phyloP scores from a whole-genome alignment of 2,113 vertebrate genomes.

The Arothron firmamentum region DNA sequence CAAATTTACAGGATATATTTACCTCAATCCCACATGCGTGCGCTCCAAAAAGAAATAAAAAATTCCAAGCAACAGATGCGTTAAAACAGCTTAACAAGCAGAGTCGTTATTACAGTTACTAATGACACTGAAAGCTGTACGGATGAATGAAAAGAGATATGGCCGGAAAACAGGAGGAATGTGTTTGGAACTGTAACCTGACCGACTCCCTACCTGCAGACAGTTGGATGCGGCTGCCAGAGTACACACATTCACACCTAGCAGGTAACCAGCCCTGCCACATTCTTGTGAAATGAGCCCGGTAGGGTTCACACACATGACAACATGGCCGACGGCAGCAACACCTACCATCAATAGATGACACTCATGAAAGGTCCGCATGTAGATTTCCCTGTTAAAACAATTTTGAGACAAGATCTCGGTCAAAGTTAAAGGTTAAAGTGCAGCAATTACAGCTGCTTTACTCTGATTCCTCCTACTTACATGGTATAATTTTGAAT shows the following conservation, averaged over 20 bases:
- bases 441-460: not conserved
- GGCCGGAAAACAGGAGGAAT: too few relatives aligned
- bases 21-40: too few relatives aligned
- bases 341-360: conserved; percentile 12
- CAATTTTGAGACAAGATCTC: too few relatives aligned
- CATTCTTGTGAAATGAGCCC: conserved; percentile 22
- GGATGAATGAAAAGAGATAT: not conserved
- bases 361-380: not conserved
- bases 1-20: too few relatives aligned
- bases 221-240: not conserved
- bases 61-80: too few relatives aligned
- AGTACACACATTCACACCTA: conserved; percentile 11
- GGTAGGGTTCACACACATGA: not conserved
- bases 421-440: too few relatives aligned
- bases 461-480: not conserved
- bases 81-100: too few relatives aligned
- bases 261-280: conserved; percentile 15
- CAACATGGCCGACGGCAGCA: conserved; percentile 1
- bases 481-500: too few relatives aligned
- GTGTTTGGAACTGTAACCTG: not conserved
- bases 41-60: too few relatives aligned
- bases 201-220: not conserved
- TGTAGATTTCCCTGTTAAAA: not conserved
- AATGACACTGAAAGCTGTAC: not conserved
- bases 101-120: not conserved